Conservation (phyloP, 2,797 vertebrate genomes). For the Periophthalmus magnuspinnatus region DNA sequence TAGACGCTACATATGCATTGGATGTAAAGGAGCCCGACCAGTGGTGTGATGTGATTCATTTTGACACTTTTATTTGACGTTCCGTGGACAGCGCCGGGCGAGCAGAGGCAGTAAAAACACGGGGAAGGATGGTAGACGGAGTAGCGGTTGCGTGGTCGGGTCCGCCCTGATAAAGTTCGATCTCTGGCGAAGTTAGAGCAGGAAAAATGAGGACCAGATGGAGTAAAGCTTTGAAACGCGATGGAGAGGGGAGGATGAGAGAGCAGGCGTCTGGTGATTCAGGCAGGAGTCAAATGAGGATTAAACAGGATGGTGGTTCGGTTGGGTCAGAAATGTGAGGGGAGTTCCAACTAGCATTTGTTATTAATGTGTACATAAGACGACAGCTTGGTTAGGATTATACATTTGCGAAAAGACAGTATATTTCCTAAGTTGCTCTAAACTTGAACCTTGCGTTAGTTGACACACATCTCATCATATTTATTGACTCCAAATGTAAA, state of each 20-base stretch:
- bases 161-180: slow-evolving; percentile 34
- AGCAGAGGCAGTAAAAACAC: slow-evolving; percentile 35
- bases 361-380: not conserved
- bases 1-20: slow-evolving; percentile 8
- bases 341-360: not conserved
- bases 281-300: slow-evolving; percentile 4
- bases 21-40: slow-evolving; percentile 9
- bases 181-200: slow-evolving; percentile 21
- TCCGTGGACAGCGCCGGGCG: slow-evolving; percentile 20
- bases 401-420: too few relatives aligned
- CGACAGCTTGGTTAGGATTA: not conserved
- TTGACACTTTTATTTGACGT: slow-evolving; percentile 49
- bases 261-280: slow-evolving; percentile 1
- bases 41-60: slow-evolving; percentile 26
- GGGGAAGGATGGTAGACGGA: slow-evolving; percentile 5
- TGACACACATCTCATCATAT: too few relatives aligned
- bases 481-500: too few relatives aligned
- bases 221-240: slow-evolving; percentile 15
- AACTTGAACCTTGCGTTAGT: too few relatives aligned
- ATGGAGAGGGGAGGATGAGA: slow-evolving; percentile 8
- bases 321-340: not conserved
- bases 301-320: not conserved
- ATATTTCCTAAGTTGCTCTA: too few relatives aligned
- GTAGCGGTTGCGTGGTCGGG: slow-evolving; percentile 8
- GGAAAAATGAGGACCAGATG: slow-evolving; percentile 51